Conservation (phyloP, 2,797 vertebrate species). For the Danio choprae region DNA sequence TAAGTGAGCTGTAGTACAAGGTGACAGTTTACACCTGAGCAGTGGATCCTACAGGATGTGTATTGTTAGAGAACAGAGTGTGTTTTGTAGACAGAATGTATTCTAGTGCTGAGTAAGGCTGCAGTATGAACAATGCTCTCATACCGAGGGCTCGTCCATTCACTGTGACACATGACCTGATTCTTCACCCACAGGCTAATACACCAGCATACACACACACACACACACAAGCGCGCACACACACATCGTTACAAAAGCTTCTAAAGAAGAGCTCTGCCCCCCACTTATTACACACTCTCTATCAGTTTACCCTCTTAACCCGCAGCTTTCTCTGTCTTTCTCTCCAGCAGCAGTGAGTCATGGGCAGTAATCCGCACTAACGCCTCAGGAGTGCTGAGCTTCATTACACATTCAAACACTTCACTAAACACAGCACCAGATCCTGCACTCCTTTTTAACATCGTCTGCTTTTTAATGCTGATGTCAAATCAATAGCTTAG, state of each 20-base stretch:
- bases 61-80: background rate
- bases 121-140: conserved; percentile 35
- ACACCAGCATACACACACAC: background rate
- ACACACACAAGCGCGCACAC: background rate
- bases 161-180: conserved; percentile 35
- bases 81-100: background rate
- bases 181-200: conserved; percentile 23
- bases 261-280: conserved; percentile 30
- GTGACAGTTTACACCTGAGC: background rate
- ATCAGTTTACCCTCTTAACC: conserved; percentile 53
- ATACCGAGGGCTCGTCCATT: conserved; percentile 1
- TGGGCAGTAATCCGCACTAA: conserved; percentile 38
- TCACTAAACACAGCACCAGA: conserved; percentile 26
- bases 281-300: conserved; percentile 42
- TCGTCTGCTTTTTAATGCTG: conserved; percentile 24
- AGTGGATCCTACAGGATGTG: background rate
- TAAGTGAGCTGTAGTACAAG: background rate
- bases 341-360: conserved; percentile 18
- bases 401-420: conserved; percentile 40
- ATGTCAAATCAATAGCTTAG: conserved; percentile 20
- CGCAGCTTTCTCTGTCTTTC: conserved; percentile 14
- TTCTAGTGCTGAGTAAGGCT: conserved; percentile 23
- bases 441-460: conserved; percentile 16
- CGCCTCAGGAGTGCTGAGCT: conserved; percentile 28
- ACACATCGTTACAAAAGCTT: conserved; percentile 35